Base-by-base conservation (phyloP, 2,888 invertebrate genomes). In the Cheilosia variabilis region DNA sequence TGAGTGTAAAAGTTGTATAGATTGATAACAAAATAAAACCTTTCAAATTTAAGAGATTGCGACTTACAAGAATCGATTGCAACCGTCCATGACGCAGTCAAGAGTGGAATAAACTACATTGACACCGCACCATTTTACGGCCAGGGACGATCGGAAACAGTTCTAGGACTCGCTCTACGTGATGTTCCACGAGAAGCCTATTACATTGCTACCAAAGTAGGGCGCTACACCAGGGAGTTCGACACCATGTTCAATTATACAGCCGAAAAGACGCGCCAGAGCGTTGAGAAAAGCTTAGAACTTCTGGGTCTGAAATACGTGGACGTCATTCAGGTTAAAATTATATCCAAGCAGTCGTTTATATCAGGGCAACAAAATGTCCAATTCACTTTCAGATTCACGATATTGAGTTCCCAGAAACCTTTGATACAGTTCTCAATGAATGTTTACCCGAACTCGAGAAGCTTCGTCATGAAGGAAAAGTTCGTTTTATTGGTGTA, bases 121-220 rank as follows among this genome's bases (percentile, higher is more conserved):
- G 98, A 99, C 90, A 98, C 98, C 0, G 96, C 96, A 0, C 98
- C 98, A 0, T 98, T 95, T 95, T 98, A 98, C 90, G 98, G 98
- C 0, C 96, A 97, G 90, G 97, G 98, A 0, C 94, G 94, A 81
- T 96, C 98, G 0, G 98, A 98, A 92, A 93, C 93, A 87, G 93
- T 96, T 13, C 92, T 98, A 24, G 98, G 98, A 87, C 95, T 96
- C 94, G 97, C 97, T 0, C 93, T 98, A 2, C 93, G 94, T 89
- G 94, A 93, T 65, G 93, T 98, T 71, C 98, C 98, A 0, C 93
- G 99, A 45, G 91, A 95, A 80, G 94, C 97, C 0, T 99, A 96
- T 92, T 98, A 96, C 90, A 94, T 99, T 60, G 97, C 95, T n/a
- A 98, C 98, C 34, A 99, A 99, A 94, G 96, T 97, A 5, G 97